Evolutionary conservation across 2,113 vertebrate species (phyloP).

Genomic region (Eptatretus burgeri): DNA sequence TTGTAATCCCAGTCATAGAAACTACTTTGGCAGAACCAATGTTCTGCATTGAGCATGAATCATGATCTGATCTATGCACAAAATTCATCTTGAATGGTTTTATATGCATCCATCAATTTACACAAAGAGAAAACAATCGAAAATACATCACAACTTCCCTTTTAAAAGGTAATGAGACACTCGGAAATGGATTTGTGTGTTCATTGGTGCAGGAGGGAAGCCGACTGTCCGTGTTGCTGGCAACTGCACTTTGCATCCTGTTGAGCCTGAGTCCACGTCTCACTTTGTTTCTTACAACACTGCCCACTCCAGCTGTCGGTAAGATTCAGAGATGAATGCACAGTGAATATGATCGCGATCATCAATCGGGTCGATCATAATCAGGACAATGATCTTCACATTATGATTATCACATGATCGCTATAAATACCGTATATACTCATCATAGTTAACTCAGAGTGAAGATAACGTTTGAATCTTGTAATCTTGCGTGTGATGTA

Average conservation of each 20-base stretch:
- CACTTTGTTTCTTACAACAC: slow-evolving; percentile 19
- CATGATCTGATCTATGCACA: not conserved
- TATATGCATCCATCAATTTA: not conserved
- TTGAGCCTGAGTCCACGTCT: slow-evolving; percentile 28
- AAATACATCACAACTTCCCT: not conserved
- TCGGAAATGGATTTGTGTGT: not conserved
- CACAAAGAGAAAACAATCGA: not conserved
- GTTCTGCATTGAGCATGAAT: no score
- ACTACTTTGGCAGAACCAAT: no score
- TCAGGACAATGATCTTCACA: not conserved
- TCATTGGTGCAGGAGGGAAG: slow-evolving; percentile 21
- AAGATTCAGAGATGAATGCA: slow-evolving; percentile 21
- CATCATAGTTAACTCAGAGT: not conserved
- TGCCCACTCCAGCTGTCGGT: slow-evolving; percentile 18
- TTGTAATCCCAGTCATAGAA: no score
- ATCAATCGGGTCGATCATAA: not conserved
- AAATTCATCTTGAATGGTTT: not conserved
- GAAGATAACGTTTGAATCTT: not conserved
- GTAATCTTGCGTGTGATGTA: not conserved
- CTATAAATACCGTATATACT: not conserved
- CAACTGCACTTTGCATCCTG: slow-evolving; percentile 17
- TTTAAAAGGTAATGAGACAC: not conserved
- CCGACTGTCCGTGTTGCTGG: slow-evolving; percentile 17
- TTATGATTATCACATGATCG: not conserved
- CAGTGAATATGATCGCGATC: not conserved